Conservation (phyloP, 2,888 invertebrate species). For the Pegoplata infirma region DNA sequence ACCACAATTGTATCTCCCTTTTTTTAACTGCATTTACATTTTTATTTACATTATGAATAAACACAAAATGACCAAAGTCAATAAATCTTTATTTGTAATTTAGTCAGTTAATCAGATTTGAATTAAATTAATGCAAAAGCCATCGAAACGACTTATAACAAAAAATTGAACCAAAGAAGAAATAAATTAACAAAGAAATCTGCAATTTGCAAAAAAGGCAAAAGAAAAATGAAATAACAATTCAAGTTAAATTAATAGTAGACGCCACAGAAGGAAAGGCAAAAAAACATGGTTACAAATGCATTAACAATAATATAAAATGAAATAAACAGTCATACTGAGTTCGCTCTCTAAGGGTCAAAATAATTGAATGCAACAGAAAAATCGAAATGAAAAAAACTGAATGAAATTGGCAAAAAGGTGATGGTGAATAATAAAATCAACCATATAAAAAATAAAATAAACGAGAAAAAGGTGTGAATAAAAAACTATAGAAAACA, state of each 20-base stretch:
- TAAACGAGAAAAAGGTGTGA: constrained; percentile 22
- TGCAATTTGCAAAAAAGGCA: constrained; percentile 15
- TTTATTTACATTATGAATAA: background rate
- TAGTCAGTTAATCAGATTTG: constrained; percentile 54
- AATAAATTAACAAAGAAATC: constrained; percentile 4
- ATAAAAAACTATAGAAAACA: background rate
- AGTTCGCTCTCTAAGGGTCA: constrained; percentile 40
- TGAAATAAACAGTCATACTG: no score
- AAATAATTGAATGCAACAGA: constrained; percentile 35
- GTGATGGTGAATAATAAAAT: constrained; percentile 46
- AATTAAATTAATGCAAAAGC: constrained; percentile 52
- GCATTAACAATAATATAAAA: constrained; percentile 44
- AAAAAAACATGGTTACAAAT: constrained; percentile 9
- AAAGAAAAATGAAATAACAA: constrained; percentile 10
- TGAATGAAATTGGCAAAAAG: constrained; percentile 25
- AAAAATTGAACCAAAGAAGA: constrained; percentile 2
- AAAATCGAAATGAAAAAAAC: constrained; percentile 16
- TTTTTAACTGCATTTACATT: no score
- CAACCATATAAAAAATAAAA: constrained; percentile 19
- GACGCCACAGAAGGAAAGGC: constrained; percentile 37
- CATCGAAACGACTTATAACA: constrained; percentile 12
- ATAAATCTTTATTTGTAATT: constrained; percentile 52
- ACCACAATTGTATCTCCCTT: no score
- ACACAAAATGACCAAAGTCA: constrained; percentile 32
- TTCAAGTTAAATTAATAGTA: constrained; percentile 48